Percentiles rank a stretch among this genome's conserved stretches.
These are phyloP conservation scores for Trissolcus brochymenae DNA, from an alignment of 2,888 invertebrate genomes.

Conservation along the genomic window DNA sequence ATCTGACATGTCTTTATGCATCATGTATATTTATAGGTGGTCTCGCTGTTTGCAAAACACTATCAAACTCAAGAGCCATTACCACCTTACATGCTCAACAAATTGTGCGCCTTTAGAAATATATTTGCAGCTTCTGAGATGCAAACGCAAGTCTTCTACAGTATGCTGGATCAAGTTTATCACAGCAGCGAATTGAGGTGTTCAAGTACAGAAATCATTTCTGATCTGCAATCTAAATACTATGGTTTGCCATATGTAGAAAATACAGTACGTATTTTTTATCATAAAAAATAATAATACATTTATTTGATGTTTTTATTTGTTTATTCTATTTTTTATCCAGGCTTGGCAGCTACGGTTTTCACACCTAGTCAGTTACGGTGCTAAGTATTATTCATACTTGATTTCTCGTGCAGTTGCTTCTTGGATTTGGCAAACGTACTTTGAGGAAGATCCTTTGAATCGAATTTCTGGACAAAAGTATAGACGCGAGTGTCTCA, in stretches of 20 bases:
- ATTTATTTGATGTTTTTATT: not conserved
- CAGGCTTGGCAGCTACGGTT: constrained; percentile 97
- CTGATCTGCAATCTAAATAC: constrained; percentile 87
- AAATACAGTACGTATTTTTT: constrained; percentile 82
- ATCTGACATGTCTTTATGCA: not conserved
- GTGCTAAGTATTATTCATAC: constrained; percentile 99
- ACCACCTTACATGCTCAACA: constrained; percentile 86
- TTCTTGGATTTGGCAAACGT: constrained; percentile 93
- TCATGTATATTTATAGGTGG: constrained; percentile 77
- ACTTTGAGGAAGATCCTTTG: constrained; percentile 88
- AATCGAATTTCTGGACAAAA: constrained; percentile 86
- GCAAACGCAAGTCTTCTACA: constrained; percentile 94
- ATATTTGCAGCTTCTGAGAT: constrained; percentile 93
- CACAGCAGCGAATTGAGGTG: constrained; percentile 81
- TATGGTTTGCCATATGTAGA: constrained; percentile 91
- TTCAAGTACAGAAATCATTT: constrained; percentile 85
- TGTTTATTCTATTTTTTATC: constrained; percentile 50
- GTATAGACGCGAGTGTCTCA: constrained; percentile 86
- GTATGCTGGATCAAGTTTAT: constrained; percentile 92
- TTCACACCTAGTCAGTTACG: constrained; percentile 97
- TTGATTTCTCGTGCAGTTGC: constrained; percentile 95
- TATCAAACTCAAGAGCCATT: constrained; percentile 91
- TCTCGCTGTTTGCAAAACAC: constrained; percentile 91
- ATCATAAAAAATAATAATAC: not conserved
- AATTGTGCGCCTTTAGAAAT: constrained; percentile 90